Conservation (phyloP, 1,140 invertebrate species). For the Dreissena rostriformis region DNA sequence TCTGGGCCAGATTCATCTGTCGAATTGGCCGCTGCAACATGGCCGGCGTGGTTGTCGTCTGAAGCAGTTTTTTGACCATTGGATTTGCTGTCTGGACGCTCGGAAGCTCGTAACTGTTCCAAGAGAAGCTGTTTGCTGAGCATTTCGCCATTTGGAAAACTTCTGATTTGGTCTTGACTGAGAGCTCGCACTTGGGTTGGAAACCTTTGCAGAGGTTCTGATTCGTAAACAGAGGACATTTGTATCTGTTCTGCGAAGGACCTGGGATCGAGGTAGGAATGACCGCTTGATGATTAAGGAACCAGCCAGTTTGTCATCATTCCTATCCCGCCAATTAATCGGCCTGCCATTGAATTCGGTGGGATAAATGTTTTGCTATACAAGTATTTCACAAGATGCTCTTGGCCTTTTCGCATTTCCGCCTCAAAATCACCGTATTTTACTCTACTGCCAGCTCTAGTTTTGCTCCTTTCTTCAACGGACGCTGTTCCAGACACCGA, state of each 20-base stretch:
- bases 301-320: constrained; percentile 44
- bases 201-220: not conserved
- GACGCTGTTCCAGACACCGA: not conserved
- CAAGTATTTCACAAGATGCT: constrained; percentile 17
- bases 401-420: constrained; percentile 33
- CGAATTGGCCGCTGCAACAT: constrained; percentile 87
- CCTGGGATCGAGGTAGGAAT: constrained; percentile 32
- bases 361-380: constrained; percentile 35
- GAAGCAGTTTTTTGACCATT: constrained; percentile 78
- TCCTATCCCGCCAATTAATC: constrained; percentile 20
- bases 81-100: constrained; percentile 75
- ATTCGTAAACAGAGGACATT: constrained; percentile 24
- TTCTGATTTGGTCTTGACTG: constrained; percentile 27
- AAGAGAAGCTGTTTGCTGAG: constrained; percentile 53
- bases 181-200: not conserved
- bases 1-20: constrained; percentile 93
- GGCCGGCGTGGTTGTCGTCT: constrained; percentile 68
- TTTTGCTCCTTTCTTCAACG: not conserved
- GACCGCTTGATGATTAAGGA: constrained; percentile 5
- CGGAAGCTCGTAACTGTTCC: constrained; percentile 55
- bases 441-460: not conserved
- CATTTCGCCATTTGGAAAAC: constrained; percentile 35
- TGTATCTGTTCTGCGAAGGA: constrained; percentile 19
- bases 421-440: not conserved
- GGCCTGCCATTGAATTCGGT: not conserved